Base-by-base conservation (phyloP, 2,797 vertebrate species). In the Alfaro cultratus region DNA sequence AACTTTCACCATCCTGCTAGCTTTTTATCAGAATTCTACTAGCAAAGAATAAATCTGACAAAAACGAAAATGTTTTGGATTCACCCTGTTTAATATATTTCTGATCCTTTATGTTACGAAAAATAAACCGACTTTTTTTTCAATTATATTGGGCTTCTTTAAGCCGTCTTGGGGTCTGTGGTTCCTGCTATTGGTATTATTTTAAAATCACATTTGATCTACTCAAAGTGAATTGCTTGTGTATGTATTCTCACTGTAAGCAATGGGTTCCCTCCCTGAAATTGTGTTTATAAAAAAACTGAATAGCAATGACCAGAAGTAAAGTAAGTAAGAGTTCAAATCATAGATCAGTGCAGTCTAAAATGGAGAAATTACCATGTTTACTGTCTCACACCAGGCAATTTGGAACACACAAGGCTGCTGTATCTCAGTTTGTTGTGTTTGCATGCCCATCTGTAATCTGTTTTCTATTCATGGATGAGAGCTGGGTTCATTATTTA, bases 381-480 rank as follows among this genome's bases (percentile, higher is more conserved):
- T 12, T 23, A 72, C 75, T 45, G 23, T 34, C 18, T 77, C 34
- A 53, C 29, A 47, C 26, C 45, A 47, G 11, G n/a, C 46, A 46
- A 67, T 74, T 64, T 46, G 70, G 51, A 34, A 10, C 34, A n/a
- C 62, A n/a, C 21, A 11, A 73, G 75, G 55, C 53, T 62, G 18
- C 31, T 73, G 46, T 9, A 10, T 67, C 75, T 55, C 46, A 46
- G 57, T 43, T 53, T 67, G 45, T 36, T 79, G 46, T 21, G 47
- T 71, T 49, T 41, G 47, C 47, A 77, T 34, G 29, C n/a, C 47
- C 13, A 36, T 75, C 68, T 81, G 39, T 41, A 72, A 73, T 73
- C 68, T 68, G 68, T 79, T 73, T 76, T 73, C 73, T 80, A n/a
- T 57, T 85, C 73, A 78, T 71, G 0, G 0, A 39, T 36, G 31